phyloP scores from a whole-genome alignment of 1,140 invertebrate species.

The Drosophila ercepeae region DNA sequence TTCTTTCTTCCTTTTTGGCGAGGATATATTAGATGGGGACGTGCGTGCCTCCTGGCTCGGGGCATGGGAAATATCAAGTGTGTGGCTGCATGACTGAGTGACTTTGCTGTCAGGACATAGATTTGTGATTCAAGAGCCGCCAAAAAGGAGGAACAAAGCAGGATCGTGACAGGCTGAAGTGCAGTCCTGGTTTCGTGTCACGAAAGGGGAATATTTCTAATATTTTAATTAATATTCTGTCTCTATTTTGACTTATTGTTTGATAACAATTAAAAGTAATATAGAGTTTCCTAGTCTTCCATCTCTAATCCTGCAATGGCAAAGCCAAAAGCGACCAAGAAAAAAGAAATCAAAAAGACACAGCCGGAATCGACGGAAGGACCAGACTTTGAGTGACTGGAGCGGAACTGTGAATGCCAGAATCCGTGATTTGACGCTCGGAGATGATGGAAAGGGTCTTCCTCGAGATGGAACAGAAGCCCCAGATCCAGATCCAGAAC shows the following conservation, averaged over 20 bases:
- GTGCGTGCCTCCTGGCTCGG: not conserved
- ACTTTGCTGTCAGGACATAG: conserved; percentile 69
- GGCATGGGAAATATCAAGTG: conserved; percentile 45
- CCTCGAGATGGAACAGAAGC: conserved; percentile 2
- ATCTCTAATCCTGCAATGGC: conserved; percentile 40
- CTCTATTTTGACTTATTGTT: too few relatives aligned
- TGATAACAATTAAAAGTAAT: not conserved
- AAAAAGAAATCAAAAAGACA: conserved; percentile 73
- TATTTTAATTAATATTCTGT: not conserved
- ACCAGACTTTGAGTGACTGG: conserved; percentile 27
- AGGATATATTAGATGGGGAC: not conserved
- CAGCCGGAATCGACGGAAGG: conserved; percentile 7
- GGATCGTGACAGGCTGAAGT: conserved; percentile 59
- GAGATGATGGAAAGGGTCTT: conserved; percentile 8
- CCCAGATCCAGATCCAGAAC: conserved; percentile 9
- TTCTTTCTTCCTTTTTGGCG: not conserved
- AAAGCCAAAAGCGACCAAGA: conserved; percentile 38
- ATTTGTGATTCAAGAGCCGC: conserved; percentile 48
- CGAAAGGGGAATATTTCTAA: not conserved
- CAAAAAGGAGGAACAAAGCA: conserved; percentile 34
- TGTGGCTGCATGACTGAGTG: conserved; percentile 76
- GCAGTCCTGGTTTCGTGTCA: conserved; percentile 35
- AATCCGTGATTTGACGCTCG: conserved; percentile 50
- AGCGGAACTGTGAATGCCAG: conserved; percentile 52
- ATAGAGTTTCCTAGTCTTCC: not conserved